These are phyloP conservation scores for Odontesthes bonariensis DNA, from an alignment of 2,113 vertebrate genomes.

Conservation along the genomic window DNA sequence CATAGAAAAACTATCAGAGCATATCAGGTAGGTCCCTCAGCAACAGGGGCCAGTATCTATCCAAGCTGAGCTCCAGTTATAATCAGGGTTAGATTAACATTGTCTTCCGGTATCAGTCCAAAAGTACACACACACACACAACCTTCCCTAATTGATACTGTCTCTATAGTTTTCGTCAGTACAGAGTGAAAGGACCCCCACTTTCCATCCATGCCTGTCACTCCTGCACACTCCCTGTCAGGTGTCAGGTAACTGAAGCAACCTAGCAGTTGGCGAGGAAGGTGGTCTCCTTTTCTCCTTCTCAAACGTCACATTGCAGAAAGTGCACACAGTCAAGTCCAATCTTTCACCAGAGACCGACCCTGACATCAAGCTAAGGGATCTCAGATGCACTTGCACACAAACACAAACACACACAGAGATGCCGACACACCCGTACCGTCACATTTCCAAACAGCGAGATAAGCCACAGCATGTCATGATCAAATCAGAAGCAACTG, in stretches of 20 bases:
- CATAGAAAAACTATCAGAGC: too few relatives aligned
- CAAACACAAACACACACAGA: slow-evolving; percentile 34
- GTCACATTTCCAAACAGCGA: slow-evolving; percentile 36
- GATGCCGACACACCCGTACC: slow-evolving; percentile 39
- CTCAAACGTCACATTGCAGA: slow-evolving; percentile 6
- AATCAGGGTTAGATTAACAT: too few relatives aligned
- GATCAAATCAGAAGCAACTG: slow-evolving; percentile 48
- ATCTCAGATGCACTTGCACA: slow-evolving; percentile 34
- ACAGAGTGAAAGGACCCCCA: slow-evolving; percentile 39
- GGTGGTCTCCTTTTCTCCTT: slow-evolving; percentile 5
- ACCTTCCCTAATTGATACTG: slow-evolving; percentile 20
- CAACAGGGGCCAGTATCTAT: too few relatives aligned
- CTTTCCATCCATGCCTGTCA: slow-evolving; percentile 37
- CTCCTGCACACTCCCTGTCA: slow-evolving; percentile 47
- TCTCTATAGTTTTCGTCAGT: slow-evolving; percentile 8
- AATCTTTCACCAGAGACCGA: slow-evolving; percentile 32
- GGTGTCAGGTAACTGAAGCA: slow-evolving; percentile 41
- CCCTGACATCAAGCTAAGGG: slow-evolving; percentile 37
- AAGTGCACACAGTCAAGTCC: background rate
- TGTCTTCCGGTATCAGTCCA: too few relatives aligned
- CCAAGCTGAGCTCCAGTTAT: too few relatives aligned
- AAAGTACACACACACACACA: background rate
- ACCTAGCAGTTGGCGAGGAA: slow-evolving; percentile 19
- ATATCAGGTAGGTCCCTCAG: too few relatives aligned
- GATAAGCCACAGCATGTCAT: slow-evolving; percentile 54